These are phyloP conservation scores for Apodemus speciosus DNA, from an alignment of 2,113 vertebrate genomes.

Conservation along the genomic window DNA sequence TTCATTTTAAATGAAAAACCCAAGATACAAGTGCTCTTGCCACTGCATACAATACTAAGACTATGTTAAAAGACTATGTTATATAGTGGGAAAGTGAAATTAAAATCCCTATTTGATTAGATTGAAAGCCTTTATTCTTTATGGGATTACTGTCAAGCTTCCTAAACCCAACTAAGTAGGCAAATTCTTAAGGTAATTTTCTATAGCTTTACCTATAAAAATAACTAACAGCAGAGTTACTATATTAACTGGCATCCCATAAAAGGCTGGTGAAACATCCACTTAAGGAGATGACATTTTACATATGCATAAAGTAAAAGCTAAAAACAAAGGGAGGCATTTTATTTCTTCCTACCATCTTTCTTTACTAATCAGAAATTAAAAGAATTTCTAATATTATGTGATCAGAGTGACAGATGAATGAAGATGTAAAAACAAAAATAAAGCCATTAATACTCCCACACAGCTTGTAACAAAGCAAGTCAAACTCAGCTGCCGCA, in stretches of 20 bases:
- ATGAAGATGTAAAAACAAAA: neutral
- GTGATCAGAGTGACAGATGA: neutral
- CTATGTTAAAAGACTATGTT: neutral
- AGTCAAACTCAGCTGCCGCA: neutral
- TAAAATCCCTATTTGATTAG: conserved; percentile 1
- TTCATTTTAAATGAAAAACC: conserved; percentile 10
- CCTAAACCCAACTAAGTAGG: neutral
- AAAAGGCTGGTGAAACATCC: neutral
- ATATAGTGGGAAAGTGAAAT: neutral
- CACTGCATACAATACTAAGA: neutral
- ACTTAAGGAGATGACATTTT: conserved; percentile 24
- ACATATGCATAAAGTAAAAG: conserved; percentile 5
- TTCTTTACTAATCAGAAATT: conserved; percentile 24
- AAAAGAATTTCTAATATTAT: conserved; percentile 12
- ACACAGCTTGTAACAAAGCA: neutral
- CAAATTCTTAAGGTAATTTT: neutral
- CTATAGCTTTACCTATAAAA: conserved; percentile 4
- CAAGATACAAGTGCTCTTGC: neutral
- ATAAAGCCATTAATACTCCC: neutral
- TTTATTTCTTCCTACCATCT: neutral
- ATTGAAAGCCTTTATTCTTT: neutral
- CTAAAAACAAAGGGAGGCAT: neutral
- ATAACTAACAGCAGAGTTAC: neutral
- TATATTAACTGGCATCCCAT: neutral
- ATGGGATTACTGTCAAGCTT: neutral